These are phyloP conservation scores for Ctenodactylus gundi DNA, from an alignment of 2,113 vertebrate species.

Conservation along the genomic window DNA sequence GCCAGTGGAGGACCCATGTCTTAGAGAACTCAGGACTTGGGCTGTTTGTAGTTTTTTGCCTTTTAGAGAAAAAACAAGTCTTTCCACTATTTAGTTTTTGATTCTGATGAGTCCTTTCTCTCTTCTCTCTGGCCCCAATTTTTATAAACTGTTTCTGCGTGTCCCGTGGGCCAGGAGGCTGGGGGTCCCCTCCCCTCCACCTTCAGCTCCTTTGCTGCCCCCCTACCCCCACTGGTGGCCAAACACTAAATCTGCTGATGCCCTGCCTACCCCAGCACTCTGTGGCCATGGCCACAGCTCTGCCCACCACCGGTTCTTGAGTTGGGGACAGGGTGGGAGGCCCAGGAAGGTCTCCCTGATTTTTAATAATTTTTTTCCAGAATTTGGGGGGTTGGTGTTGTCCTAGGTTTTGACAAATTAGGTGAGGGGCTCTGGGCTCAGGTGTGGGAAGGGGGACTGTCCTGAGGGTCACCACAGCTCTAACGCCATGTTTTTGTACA, in stretches of 20 bases:
- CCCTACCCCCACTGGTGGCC: slow-evolving; percentile 27
- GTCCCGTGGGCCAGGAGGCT: neutral
- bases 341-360: neutral
- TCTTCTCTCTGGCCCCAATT: slow-evolving; percentile 36
- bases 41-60: slow-evolving; percentile 77
- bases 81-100: slow-evolving; percentile 76
- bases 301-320: neutral
- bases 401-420: slow-evolving; percentile 45
- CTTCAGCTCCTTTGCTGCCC: neutral
- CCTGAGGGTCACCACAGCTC: neutral
- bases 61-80: slow-evolving; percentile 73
- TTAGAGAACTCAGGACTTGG: slow-evolving; percentile 68
- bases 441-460: neutral
- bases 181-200: neutral
- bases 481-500: slow-evolving; percentile 75
- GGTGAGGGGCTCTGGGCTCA: neutral
- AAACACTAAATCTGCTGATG: slow-evolving; percentile 53
- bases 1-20: slow-evolving; percentile 34
- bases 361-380: slow-evolving; percentile 51
- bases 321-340: neutral
- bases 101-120: slow-evolving; percentile 62
- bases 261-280: neutral
- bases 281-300: neutral
- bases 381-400: slow-evolving; percentile 36
- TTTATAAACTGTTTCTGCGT: slow-evolving; percentile 70